Evolutionary conservation across 2,797 vertebrate species (phyloP), one percentile per base, ranked within the genome.

Genomic region (Phoeniculus purpureus): DNA sequence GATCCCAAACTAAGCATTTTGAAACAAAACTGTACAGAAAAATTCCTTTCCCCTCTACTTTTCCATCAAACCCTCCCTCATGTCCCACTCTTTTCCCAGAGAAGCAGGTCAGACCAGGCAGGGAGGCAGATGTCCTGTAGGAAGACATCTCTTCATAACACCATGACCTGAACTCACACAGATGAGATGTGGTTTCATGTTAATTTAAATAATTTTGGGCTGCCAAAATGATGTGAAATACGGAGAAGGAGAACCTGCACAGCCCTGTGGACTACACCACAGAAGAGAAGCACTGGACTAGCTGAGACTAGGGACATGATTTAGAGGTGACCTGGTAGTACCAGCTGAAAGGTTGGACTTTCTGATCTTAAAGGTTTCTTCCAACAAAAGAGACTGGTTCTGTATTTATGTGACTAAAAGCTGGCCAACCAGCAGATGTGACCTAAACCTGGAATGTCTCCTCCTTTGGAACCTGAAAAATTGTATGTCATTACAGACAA

Each of bases 21-120:
- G 9, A 34, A 75, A 45, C 1, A 17, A 51, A 58, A 65, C 3
- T 74, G 3, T 22, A 34, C 79, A 40, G 3, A 71, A 78, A 70
- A 62, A 27, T 0, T 4, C 5, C 5, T 32, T 66, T 56, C 2
- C 0, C 3, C 8, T 66, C 31, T 19, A 29, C 4, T 61, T 56
- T 55, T 61, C 13, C 2, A 2, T 11, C 81, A 66, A 86, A 26
- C 6, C 5, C 18, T 51, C 17, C 4, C 10, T 67, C 21, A 13
- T 4, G 11, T 2, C 12, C 5, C 23, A 8, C 1, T 60, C 85
- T 54, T 55, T 56, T 17, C 19, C 21, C n/a, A 73, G 11, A 22
- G 10, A 11, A 54, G 9, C 20, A 71, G 34, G 22, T 75, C 45
- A 22, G 8, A 47, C 6, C 27, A 22, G 43, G 23, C 9, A 45